Conservation (phyloP, 2,113 vertebrate genomes). For the Taxidea taxus region DNA sequence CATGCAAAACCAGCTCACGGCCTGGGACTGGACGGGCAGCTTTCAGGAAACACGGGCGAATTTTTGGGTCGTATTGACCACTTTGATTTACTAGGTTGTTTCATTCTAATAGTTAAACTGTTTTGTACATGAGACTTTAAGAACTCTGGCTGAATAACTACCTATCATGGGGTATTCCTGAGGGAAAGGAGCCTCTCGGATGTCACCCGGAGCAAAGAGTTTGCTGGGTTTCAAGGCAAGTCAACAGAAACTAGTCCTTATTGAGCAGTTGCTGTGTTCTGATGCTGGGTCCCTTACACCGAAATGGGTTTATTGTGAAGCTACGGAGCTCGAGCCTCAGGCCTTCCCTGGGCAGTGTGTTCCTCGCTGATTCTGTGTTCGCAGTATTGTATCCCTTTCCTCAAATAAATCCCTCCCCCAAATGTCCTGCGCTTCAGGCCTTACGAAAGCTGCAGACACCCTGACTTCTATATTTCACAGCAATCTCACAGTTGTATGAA, state of each 20-base stretch:
- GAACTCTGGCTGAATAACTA: background rate
- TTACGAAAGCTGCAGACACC: background rate
- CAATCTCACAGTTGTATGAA: background rate
- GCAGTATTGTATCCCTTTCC: background rate
- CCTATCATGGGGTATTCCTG: too few species aligned
- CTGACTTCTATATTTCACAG: background rate
- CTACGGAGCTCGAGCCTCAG: rapidly evolving
- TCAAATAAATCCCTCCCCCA: background rate
- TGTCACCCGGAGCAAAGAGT: background rate
- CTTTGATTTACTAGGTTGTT: background rate
- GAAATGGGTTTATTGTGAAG: rapidly evolving
- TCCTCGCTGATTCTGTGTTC: background rate
- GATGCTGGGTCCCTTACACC: background rate
- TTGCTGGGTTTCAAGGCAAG: background rate
- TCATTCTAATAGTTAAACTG: background rate
- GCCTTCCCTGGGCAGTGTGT: background rate
- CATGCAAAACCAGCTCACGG: background rate
- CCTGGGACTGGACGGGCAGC: background rate
- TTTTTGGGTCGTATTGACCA: background rate
- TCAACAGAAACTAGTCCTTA: background rate
- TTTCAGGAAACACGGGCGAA: background rate
- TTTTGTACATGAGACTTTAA: background rate
- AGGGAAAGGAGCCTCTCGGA: background rate
- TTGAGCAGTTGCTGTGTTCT: background rate
- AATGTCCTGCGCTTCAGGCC: background rate